Evolutionary conservation across 2,113 vertebrate species (phyloP).

Genomic region (Calonectris borealis): DNA sequence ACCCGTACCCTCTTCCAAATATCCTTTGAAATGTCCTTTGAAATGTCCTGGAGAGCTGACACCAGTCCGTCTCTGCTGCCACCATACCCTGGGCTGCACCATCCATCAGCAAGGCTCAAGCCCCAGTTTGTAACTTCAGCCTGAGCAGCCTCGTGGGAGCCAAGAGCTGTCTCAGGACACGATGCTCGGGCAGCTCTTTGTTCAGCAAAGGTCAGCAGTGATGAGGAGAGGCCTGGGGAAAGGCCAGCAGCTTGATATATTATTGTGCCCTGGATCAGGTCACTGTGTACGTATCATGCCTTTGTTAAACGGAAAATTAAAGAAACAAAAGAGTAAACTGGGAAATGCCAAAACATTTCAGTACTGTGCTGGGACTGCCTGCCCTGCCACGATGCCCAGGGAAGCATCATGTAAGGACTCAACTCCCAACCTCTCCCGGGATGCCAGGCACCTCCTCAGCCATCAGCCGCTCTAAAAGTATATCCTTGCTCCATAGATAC

Average conservation of each 20-base stretch:
- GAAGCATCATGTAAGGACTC: background rate
- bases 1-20: background rate
- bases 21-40: background rate
- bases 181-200: background rate
- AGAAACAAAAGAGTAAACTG: background rate
- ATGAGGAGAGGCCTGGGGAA: background rate
- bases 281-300: accelerated
- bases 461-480: background rate
- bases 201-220: background rate
- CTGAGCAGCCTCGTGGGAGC: background rate
- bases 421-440: accelerated
- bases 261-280: background rate
- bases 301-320: background rate
- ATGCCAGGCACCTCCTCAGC: background rate
- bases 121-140: background rate
- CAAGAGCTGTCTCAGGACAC: accelerated
- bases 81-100: accelerated
- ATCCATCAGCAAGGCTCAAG: background rate
- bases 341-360: background rate
- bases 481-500: background rate
- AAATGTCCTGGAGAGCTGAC: background rate
- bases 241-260: background rate
- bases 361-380: background rate
- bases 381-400: background rate
- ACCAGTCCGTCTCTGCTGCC: accelerated